Evolutionary conservation across 2,888 invertebrate species (phyloP).

Genomic region (Drosophila heteroneura): DNA sequence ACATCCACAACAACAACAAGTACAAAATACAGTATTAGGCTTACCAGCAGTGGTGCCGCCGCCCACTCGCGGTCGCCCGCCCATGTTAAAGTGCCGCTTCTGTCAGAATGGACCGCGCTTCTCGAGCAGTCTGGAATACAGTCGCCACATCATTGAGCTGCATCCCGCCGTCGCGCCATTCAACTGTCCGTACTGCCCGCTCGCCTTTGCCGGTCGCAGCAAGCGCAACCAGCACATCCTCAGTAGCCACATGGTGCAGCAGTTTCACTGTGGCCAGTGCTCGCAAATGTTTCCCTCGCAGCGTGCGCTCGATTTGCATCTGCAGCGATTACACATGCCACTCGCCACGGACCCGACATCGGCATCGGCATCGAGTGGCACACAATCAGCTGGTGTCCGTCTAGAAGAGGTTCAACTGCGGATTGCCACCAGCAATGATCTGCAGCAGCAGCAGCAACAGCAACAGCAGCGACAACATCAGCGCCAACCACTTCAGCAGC

Average conservation of each 20-base stretch:
- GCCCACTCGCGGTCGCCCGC: conserved; percentile 45
- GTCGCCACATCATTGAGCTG: conserved; percentile 80
- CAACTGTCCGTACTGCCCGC: conserved; percentile 80
- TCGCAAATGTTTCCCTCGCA: conserved; percentile 79
- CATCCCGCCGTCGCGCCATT: conserved; percentile 80
- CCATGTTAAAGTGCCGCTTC: conserved; percentile 77
- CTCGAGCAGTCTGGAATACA: conserved; percentile 79
- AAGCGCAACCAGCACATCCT: conserved; percentile 80
- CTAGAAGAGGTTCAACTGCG: conserved; percentile 31
- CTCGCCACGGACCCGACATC: conserved; percentile 4
- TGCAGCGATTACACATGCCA: conserved; percentile 78
- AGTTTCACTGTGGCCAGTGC: conserved; percentile 82
- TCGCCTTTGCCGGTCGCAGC: conserved; percentile 70
- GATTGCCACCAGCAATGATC: conserved; percentile 5
- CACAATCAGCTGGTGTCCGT: conserved; percentile 10
- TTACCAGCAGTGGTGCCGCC: conserved; percentile 23
- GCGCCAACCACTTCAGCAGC: conserved; percentile 4
- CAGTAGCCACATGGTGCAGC: conserved; percentile 72
- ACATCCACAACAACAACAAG: conserved; percentile 47
- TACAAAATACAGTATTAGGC: conserved; percentile 67
- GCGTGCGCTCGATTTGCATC: conserved; percentile 77
- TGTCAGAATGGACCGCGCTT: conserved; percentile 83
- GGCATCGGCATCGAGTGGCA: background rate
- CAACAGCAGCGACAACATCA: background rate
- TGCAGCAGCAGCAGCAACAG: conserved; percentile 4